Percentiles rank a stretch among this genome's conserved stretches.
Conservation (phyloP, 2,113 vertebrate species). For the Strix uralensis region DNA sequence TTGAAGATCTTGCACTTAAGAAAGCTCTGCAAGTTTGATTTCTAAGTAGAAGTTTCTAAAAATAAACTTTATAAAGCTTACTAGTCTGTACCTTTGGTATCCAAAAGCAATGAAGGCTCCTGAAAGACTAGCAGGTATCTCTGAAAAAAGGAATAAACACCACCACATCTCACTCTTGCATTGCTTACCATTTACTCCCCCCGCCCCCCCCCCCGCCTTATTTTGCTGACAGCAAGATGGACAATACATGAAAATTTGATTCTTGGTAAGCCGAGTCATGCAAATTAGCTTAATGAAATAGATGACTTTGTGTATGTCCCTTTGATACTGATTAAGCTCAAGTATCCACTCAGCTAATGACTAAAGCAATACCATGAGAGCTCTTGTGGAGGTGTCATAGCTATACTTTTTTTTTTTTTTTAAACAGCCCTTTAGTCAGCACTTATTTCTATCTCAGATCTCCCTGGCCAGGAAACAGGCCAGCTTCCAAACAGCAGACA, state of each 20-base stretch:
- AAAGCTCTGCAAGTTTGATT: not conserved
- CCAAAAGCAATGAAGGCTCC: not conserved
- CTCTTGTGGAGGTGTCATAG: slow-evolving; percentile 60
- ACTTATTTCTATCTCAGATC: slow-evolving; percentile 36
- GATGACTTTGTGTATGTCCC: slow-evolving; percentile 67
- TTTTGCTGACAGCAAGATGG: slow-evolving; percentile 69
- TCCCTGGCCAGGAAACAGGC: not conserved
- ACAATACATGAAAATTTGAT: slow-evolving; percentile 75
- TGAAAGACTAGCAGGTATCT: not conserved
- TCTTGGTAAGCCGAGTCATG: slow-evolving; percentile 78
- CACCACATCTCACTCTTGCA: not conserved
- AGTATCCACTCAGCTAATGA: slow-evolving; percentile 86
- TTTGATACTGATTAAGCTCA: slow-evolving; percentile 79
- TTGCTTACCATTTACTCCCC: not conserved
- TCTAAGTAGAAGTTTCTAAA: not conserved
- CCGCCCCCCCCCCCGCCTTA: not conserved
- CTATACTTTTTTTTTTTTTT: slow-evolving; percentile 32
- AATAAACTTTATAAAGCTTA: not conserved
- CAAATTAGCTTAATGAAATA: slow-evolving; percentile 85
- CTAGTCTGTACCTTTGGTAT: not conserved
- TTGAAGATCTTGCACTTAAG: not conserved
- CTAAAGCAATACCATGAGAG: slow-evolving; percentile 67
- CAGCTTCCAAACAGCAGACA: slow-evolving; percentile 48
- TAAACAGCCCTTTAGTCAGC: slow-evolving; percentile 49
- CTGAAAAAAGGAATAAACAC: not conserved